Base-by-base conservation (phyloP, 2,888 invertebrate species). In the Pyrrhosoma nymphula region DNA sequence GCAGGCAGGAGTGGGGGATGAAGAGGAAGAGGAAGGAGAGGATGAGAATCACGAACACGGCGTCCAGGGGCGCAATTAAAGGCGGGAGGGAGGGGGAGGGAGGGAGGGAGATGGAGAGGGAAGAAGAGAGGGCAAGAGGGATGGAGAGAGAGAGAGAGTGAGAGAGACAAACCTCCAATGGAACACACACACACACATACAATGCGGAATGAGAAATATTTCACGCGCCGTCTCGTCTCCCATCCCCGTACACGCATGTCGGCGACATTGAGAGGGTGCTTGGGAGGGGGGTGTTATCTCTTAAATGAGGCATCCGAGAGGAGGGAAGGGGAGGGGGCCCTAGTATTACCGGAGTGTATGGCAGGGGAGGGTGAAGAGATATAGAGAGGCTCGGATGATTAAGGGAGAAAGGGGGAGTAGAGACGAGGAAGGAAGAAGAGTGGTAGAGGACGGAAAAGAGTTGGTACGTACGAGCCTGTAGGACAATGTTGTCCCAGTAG, bases 201-300 rank as follows among this genome's bases (percentile, higher is more conserved):
- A 47, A 47, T 35, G 82, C 82, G 82, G 82, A 82, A 35, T 35
- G 82, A 26, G 82, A 35, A 82, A 82, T 82, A 82, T 82, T 82
- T 82, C 82, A 82, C 82, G 82, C 82, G 82, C 82, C 26, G 26
- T n/a, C n/a, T 60, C 60, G 16, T 20, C 16, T 60, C 60, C 60
- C 60, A 1, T 60, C 69, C 23, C 69, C 18, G 63, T 18, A 30
- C 8, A 30, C 8, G 35, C 82, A 82, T 82, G 82, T 82, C 35
- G 35, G 35, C 26, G 82, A 35, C 82, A 82, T 16, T 35, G 82
- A 35, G 82, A n/a, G 69, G 18, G 69, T n/a, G 69, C 1, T 60
- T 16, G 69, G n/a, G 69, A n/a, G 0, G 69, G n/a, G 26, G 69
- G 69, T 10, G 16, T 35, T 26, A 26, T 82, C 82, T 82, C 82